Evolutionary conservation across 1,140 invertebrate species (phyloP).

Genomic region (Mylabris phalerata): DNA sequence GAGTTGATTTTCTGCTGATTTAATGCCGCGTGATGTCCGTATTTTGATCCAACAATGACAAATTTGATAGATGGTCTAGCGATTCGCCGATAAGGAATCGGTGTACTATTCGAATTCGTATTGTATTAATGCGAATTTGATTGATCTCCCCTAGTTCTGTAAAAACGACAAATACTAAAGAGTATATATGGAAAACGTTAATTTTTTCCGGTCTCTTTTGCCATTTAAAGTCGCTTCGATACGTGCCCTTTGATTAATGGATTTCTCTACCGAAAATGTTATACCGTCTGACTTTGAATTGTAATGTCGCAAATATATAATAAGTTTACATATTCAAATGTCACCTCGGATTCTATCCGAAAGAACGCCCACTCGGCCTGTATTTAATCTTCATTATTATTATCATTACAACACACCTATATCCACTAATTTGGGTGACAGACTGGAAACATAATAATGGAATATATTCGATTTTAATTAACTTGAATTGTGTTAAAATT

Average conservation of each 20-base stretch:
- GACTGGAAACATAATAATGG: no score
- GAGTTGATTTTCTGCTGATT: no score
- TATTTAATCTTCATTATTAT: no score
- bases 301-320: conserved; percentile 15
- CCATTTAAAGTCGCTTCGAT: conserved; percentile 17
- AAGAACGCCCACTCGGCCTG: no score
- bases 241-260: conserved; percentile 16
- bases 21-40: no score
- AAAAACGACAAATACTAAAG: neutral
- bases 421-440: no score
- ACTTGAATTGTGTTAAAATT: no score
- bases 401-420: no score
- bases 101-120: neutral
- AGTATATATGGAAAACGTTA: neutral
- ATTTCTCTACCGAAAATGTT: conserved; percentile 10
- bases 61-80: conserved; percentile 1
- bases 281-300: conserved; percentile 13
- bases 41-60: no score
- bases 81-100: conserved; percentile 7
- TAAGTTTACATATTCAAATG: conserved; percentile 14
- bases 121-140: conserved; percentile 14
- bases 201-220: neutral
- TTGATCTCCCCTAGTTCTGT: conserved; percentile 2
- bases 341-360: conserved; percentile 7
- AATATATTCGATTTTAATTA: no score